phyloP scores from a whole-genome alignment of 2,797 vertebrate genomes.

The Gymnodraco acuticeps region DNA sequence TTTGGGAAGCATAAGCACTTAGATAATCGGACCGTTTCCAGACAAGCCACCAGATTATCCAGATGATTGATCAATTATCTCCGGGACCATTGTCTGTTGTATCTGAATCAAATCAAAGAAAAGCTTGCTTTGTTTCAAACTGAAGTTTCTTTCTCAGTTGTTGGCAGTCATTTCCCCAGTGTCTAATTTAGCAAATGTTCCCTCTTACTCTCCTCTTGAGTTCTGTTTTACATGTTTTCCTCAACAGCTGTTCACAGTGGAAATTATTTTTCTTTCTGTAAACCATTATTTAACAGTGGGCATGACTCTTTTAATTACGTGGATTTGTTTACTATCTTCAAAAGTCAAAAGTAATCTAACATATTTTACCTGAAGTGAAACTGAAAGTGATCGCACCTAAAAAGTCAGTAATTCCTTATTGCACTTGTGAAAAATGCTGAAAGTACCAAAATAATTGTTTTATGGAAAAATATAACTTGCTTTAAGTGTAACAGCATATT shows the following conservation, averaged over 20 bases:
- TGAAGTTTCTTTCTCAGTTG: not conserved
- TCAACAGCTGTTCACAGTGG: not conserved
- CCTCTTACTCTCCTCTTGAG: constrained; percentile 2
- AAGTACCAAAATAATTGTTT: no score
- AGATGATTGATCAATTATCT: not conserved
- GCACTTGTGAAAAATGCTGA: no score
- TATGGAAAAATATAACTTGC: no score
- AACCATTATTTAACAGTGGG: not conserved
- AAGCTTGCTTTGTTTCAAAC: constrained; percentile 1
- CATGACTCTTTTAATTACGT: not conserved
- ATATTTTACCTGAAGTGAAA: not conserved
- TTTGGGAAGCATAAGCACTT: not conserved
- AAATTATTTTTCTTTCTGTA: not conserved
- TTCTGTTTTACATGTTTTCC: not conserved
- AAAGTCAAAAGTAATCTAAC: not conserved
- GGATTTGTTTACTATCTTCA: not conserved
- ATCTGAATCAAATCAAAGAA: constrained; percentile 5
- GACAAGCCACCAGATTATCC: not conserved
- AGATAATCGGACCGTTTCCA: not conserved
- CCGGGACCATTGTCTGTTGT: not conserved
- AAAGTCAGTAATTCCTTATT: not conserved
- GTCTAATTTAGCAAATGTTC: not conserved
- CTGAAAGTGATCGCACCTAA: not conserved
- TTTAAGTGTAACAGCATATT: not conserved
- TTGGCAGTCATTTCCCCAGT: constrained; percentile 5